Percentiles rank a stretch among this genome's conserved stretches.
Conservation (phyloP, 2,888 invertebrate genomes). For the Desoria tigrina region DNA sequence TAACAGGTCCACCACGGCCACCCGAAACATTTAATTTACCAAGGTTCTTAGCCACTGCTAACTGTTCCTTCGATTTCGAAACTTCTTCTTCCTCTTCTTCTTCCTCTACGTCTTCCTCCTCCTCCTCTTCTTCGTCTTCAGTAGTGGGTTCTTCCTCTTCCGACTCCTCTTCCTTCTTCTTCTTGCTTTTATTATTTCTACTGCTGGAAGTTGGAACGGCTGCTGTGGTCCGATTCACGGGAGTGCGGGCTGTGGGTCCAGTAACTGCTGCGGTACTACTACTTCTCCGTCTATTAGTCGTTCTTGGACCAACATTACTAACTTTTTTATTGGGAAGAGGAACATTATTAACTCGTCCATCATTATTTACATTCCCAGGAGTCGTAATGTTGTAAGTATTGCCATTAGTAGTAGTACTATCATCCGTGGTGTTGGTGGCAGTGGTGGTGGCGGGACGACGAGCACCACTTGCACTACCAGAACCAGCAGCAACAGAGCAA, state of each 20-base stretch:
- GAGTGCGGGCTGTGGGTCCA: no score
- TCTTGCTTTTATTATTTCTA: background rate
- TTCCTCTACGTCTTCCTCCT: no score
- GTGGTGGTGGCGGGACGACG: slow-evolving; percentile 14
- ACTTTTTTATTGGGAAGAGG: background rate
- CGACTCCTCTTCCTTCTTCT: no score
- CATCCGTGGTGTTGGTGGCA: slow-evolving; percentile 14
- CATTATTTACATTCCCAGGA: slow-evolving; percentile 14
- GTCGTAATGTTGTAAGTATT: slow-evolving; percentile 5
- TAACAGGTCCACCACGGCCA: background rate
- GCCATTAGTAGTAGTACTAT: slow-evolving; percentile 8
- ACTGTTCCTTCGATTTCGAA: background rate
- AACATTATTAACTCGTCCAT: slow-evolving; percentile 5
- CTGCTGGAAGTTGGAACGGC: no score
- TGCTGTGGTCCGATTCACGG: no score
- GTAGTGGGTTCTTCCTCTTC: background rate
- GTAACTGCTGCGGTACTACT: background rate
- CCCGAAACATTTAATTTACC: background rate
- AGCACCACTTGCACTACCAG: background rate
- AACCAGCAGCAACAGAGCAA: background rate
- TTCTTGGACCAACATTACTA: background rate
- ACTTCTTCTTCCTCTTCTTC: no score
- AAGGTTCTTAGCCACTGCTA: background rate
- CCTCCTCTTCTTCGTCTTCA: background rate
- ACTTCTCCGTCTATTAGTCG: background rate